Evolutionary conservation across 2,888 invertebrate genomes (phyloP), one percentile per base, ranked within the genome.

Genomic region (Acanthosepion lycidas): DNA sequence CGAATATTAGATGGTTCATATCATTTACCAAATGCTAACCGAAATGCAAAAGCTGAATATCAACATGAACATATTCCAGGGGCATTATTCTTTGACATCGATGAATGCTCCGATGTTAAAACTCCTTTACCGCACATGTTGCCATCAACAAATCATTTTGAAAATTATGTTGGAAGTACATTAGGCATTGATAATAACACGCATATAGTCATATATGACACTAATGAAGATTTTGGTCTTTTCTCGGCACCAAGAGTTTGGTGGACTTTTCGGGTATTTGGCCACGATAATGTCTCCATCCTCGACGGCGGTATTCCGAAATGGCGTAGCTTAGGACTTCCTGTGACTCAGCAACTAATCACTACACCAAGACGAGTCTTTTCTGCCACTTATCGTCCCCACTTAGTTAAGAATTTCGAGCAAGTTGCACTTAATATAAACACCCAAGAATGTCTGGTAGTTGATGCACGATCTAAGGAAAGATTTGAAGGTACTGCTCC

Each of bases 171-270:
- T 23, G 96, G 96, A 9, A 95, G 15, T 53, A 93, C 95, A 28
- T 95, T 97, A 12, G 97, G 97, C 20, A 96, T 97, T 28, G 95
- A 95, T 94, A 97, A 96, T 94, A 91, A 96, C 42, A 96, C 96
- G 0, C 97, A 97, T 95, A 97, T 97, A 42, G 95, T 97, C 33
- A 95, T 97, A 8, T 97, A 97, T 96, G 97, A 97, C 95, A 96
- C 95, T 51, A 96, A 96, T 95, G 96, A 96, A 26, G 95, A 95
- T 20, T 96, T 96, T 95, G 96, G 96, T 3, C 94, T 96, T 55
- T 96, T 97, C 94, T 96, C 96, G 15, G 97, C 97, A 4, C 96
- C 96, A 23, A 94, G 97, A 53, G 96, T 96, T 12, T 97, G 97
- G 97, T 97, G 96, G 96, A 97, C 96, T 94, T 97, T 97, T 94